Evolutionary conservation across 2,888 invertebrate genomes (phyloP), one percentile per base, ranked within the genome.

Genomic region (Melinaea menophilus): DNA sequence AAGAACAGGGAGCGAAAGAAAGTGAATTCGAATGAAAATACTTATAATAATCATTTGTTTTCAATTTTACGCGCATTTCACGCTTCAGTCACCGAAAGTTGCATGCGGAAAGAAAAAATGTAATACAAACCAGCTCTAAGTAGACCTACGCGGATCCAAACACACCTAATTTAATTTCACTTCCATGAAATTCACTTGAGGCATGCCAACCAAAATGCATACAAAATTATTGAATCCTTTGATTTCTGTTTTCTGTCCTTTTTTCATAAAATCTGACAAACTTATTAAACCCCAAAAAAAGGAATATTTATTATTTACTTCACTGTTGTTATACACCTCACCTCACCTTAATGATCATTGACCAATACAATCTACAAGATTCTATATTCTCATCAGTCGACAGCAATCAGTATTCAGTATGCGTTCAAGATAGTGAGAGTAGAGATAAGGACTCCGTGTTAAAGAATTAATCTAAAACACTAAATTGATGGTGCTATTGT

Each of bases 181-280:
- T 67, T 68, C 71, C 70, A 69, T 69, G 77, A 82, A 81, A 85
- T 84, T 84, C 81, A 73, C 66, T 73, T 75, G 79, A 79, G 73
- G 77, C 80, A 82, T 79, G 77, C 79, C 80, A 64, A 62, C 64
- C 61, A 68, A 65, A n/a, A n/a, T n/a, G n/a, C 64, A 62, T 31
- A 61, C 48, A 35, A 63, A 56, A 61, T 48, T 48, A 59, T 51
- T 22, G 22, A 22, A 22, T 22, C 22, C 22, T 51, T 51, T 51
- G 11, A 51, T 7, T 9, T 5, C 51, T 5, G 22, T 31, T 5
- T 31, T 51, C 22, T 9, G 22, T n/a, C 37, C 37, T 45, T 13
- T 4, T 11, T 13, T 22, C 9, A 46, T 31, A 34, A 5, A 41
- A 41, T 41, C 41, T 41, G 7, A 35, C 4, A 48, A 13, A 31